phyloP scores from a whole-genome alignment of 2,797 vertebrate species.

The Gambelia wislizenii region DNA sequence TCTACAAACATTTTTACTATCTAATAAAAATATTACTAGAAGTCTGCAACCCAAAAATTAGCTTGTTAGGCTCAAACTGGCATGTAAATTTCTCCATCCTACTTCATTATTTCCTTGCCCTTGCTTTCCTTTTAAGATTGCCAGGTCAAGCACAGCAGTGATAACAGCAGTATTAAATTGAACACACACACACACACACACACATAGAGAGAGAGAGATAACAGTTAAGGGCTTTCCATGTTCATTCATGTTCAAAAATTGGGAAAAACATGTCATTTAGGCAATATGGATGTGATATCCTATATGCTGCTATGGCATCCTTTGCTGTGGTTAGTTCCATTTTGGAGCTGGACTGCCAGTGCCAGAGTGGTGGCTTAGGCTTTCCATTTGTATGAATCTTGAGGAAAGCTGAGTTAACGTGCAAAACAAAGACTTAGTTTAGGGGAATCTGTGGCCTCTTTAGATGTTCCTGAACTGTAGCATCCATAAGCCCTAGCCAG shows the following conservation, averaged over 20 bases:
- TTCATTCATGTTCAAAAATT: too few species aligned
- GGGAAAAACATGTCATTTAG: not conserved
- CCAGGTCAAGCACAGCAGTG: not conserved
- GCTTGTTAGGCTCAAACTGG: not conserved
- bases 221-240: too few species aligned
- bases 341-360: not conserved
- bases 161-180: not conserved
- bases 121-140: not conserved
- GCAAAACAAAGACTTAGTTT: not conserved
- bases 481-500: not conserved
- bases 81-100: not conserved
- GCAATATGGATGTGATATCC: not conserved
- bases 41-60: not conserved
- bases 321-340: not conserved
- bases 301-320: not conserved
- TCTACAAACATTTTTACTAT: conserved; percentile 2
- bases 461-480: not conserved
- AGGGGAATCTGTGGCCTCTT: not conserved
- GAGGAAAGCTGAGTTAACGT: not conserved
- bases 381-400: not conserved
- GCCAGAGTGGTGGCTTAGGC: not conserved
- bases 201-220: too few species aligned
- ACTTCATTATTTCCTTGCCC: not conserved
- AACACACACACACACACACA: not conserved
- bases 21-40: conserved; percentile 8